Conservation (phyloP, 2,888 invertebrate genomes). For the Entomobrya proxima region DNA sequence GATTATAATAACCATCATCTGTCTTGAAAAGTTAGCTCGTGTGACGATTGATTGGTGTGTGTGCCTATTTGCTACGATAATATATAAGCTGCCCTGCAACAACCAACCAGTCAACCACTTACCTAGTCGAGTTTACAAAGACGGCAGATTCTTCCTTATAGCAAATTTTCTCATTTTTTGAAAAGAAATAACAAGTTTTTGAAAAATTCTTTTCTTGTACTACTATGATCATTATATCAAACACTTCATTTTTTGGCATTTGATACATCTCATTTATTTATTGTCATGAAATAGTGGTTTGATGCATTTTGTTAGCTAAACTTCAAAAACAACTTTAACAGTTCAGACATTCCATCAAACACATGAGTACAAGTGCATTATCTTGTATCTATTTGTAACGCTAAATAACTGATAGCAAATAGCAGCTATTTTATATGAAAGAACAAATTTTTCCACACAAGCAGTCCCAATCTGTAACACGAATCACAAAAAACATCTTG, state of each 20-base stretch:
- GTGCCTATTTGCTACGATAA: conserved; percentile 26
- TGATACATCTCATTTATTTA: conserved; percentile 66
- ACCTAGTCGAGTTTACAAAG: background rate
- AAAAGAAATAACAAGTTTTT: conserved; percentile 59
- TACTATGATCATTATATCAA: conserved; percentile 66
- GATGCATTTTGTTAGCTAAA: background rate
- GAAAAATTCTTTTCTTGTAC: conserved; percentile 31
- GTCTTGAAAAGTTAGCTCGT: conserved; percentile 57
- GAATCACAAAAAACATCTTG: background rate
- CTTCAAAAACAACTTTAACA: background rate
- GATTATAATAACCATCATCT: conserved; percentile 45
- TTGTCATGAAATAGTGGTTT: conserved; percentile 62
- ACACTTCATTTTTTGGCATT: conserved; percentile 65
- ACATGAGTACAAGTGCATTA: background rate
- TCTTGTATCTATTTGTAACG: background rate
- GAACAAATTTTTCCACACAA: background rate
- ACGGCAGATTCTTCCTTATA: conserved; percentile 40
- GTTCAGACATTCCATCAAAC: background rate
- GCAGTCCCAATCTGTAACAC: background rate
- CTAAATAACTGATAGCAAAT: background rate
- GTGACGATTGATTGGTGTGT: conserved; percentile 63
- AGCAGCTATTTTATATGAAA: background rate
- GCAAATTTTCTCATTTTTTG: conserved; percentile 56
- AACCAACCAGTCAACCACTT: conserved; percentile 27
- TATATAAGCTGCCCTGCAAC: background rate